Percentiles rank a stretch among this genome's conserved stretches.
These are phyloP conservation scores for Dicycla oo DNA, from an alignment of 2,888 invertebrate genomes.

Conservation along the genomic window DNA sequence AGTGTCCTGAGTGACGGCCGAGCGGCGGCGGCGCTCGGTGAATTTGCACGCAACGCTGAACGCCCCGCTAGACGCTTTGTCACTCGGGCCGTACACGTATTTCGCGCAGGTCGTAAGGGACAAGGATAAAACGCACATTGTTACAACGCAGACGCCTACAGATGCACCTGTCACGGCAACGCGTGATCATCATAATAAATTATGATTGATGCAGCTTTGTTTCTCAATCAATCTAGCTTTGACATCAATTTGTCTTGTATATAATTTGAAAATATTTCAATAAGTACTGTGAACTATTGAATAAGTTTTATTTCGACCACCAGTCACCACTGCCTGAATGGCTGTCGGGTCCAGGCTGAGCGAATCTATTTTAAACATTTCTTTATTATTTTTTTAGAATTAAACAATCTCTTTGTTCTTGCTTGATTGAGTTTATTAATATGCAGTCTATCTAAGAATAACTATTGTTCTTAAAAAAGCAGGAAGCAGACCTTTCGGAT, in stretches of 20 bases:
- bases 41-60: too few relatives aligned
- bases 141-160: slow-evolving; percentile 9
- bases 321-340: not conserved
- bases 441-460: slow-evolving; percentile 1
- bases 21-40: too few relatives aligned
- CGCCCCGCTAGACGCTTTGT: too few relatives aligned
- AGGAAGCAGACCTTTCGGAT: slow-evolving; percentile 5
- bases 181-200: slow-evolving; percentile 30
- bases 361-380: not conserved
- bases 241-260: slow-evolving; percentile 18
- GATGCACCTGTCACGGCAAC: slow-evolving; percentile 33
- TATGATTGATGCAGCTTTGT: slow-evolving; percentile 42
- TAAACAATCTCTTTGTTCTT: slow-evolving; percentile 15
- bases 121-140: slow-evolving; percentile 25
- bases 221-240: slow-evolving; percentile 15
- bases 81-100: too few relatives aligned
- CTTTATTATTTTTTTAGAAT: not conserved
- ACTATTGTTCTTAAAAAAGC: slow-evolving; percentile 22
- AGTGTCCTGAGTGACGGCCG: too few relatives aligned
- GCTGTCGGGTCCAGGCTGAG: not conserved
- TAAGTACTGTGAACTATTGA: not conserved
- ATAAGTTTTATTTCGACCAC: not conserved
- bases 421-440: slow-evolving; percentile 23
- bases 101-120: not conserved
- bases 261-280: not conserved